Evolutionary conservation across 2,797 vertebrate genomes (phyloP).

Genomic region (Chaunax sp.): DNA sequence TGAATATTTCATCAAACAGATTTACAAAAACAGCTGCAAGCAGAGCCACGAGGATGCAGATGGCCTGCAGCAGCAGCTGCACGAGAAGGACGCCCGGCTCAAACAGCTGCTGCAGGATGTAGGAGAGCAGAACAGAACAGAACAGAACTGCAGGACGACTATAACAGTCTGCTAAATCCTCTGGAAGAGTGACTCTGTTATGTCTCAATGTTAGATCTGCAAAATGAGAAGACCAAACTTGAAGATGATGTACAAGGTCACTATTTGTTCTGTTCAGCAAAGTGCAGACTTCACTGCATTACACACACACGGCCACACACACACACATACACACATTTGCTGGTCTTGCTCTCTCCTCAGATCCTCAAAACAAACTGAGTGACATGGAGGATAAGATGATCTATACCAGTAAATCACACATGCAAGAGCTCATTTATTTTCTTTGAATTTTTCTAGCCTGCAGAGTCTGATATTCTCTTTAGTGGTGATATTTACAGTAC

Average conservation of each 20-base stretch:
- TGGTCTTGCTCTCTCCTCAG: constrained; percentile 42
- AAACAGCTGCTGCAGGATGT: constrained; percentile 1
- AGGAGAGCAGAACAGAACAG: neutral
- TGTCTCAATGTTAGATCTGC: constrained; percentile 31
- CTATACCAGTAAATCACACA: constrained; percentile 40
- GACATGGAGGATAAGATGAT: constrained; percentile 1
- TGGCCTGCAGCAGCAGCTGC: neutral
- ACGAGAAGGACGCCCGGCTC: neutral
- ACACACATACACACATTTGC: neutral
- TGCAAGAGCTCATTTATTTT: neutral
- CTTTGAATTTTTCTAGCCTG: neutral
- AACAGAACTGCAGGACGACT: neutral
- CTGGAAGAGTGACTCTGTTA: neutral
- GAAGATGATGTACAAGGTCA: constrained; percentile 13
- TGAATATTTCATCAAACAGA: constrained; percentile 19
- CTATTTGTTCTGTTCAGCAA: neutral
- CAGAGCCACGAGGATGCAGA: neutral
- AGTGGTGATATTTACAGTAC: no score
- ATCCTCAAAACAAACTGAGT: neutral
- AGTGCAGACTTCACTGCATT: neutral
- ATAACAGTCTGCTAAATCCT: neutral
- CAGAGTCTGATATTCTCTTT: no score
- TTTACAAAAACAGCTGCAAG: neutral
- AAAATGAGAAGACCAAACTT: constrained; percentile 14
- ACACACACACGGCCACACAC: neutral